These are phyloP conservation scores for Diaprepes abbreviatus DNA, from an alignment of 2,888 invertebrate species.

Conservation along the genomic window DNA sequence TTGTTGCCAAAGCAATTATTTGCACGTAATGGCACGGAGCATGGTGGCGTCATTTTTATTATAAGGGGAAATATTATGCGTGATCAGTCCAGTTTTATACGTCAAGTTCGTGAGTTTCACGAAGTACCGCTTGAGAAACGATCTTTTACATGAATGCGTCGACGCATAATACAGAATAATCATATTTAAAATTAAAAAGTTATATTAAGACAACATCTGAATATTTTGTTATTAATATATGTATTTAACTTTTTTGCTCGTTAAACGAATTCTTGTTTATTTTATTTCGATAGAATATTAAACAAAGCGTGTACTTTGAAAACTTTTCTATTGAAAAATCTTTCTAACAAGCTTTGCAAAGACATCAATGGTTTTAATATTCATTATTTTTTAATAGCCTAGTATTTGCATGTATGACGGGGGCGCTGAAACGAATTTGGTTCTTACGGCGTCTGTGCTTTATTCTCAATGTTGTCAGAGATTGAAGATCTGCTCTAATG, in stretches of 20 bases:
- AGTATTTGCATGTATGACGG: slow-evolving; percentile 64
- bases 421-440: slow-evolving; percentile 33
- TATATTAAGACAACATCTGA: too few species aligned
- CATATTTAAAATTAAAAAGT: too few species aligned
- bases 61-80: too few species aligned
- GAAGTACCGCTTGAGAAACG: too few species aligned
- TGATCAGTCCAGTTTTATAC: too few species aligned
- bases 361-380: slow-evolving; percentile 67
- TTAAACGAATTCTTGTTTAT: not conserved
- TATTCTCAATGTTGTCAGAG: slow-evolving; percentile 20
- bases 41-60: too few species aligned
- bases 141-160: too few species aligned
- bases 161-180: too few species aligned
- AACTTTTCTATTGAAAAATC: slow-evolving; percentile 10
- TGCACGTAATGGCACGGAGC: too few species aligned
- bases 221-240: too few species aligned
- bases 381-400: slow-evolving; percentile 65
- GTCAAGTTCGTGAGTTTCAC: too few species aligned
- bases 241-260: not conserved
- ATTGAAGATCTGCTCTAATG: slow-evolving; percentile 59
- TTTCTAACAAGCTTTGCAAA: slow-evolving; percentile 48
- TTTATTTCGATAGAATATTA: slow-evolving; percentile 6
- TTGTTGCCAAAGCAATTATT: too few species aligned
- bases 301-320: not conserved
- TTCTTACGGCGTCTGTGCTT: slow-evolving; percentile 19